Evolutionary conservation across 2,797 vertebrate species (phyloP).

Genomic region (Danio tinwini): DNA sequence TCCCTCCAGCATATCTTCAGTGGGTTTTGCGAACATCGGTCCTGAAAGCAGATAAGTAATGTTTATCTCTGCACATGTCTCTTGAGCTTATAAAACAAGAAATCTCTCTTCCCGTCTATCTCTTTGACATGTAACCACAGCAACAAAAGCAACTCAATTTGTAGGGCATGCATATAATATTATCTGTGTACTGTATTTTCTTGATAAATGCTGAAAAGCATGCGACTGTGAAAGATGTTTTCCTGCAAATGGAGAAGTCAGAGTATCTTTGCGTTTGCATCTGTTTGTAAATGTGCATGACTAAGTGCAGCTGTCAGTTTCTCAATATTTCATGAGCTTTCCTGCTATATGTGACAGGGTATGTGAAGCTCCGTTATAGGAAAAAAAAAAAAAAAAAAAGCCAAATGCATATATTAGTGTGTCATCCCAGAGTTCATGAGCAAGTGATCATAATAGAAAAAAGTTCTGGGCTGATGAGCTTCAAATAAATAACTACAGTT

Average conservation of each 20-base stretch:
- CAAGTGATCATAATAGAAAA: constrained; percentile 65
- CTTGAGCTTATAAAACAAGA: constrained; percentile 52
- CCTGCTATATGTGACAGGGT: constrained; percentile 56
- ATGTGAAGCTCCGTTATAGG: constrained; percentile 60
- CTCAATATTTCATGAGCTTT: constrained; percentile 44
- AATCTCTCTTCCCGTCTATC: constrained; percentile 28
- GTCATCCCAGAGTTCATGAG: constrained; percentile 66
- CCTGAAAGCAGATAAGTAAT: constrained; percentile 46
- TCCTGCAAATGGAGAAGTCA: background rate
- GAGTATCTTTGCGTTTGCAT: constrained; percentile 19
- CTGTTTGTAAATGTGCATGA: constrained; percentile 18
- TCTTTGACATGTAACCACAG: constrained; percentile 47
- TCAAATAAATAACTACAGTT: constrained; percentile 64
- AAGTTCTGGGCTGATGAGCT: constrained; percentile 36
- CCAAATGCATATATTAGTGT: constrained; percentile 59
- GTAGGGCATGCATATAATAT: constrained; percentile 12
- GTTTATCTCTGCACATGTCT: constrained; percentile 50
- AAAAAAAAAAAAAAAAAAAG: constrained; percentile 55
- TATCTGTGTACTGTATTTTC: constrained; percentile 34
- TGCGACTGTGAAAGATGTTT: constrained; percentile 26
- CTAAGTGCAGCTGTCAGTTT: constrained; percentile 40
- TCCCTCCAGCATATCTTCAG: constrained; percentile 31
- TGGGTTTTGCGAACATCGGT: constrained; percentile 20
- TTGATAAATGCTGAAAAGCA: constrained; percentile 31
- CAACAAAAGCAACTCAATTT: constrained; percentile 53